A percentile compares a stretch with the other conserved stretches of the same genome.
Evolutionary conservation across 2,797 vertebrate species (phyloP).

Genomic region (Pteropus rufus): DNA sequence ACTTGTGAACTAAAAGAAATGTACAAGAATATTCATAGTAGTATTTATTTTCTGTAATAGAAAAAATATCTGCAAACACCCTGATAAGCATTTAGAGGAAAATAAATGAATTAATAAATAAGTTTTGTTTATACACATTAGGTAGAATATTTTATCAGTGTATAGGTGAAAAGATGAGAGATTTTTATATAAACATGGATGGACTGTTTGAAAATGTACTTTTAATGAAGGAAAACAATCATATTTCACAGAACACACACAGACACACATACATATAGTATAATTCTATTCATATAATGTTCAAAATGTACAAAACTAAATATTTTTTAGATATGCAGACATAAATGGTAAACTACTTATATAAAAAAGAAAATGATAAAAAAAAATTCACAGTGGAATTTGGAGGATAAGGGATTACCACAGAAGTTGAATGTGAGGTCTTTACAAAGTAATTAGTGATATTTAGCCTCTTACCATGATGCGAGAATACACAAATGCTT

Average conservation of each 20-base stretch:
- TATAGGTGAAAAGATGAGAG: not conserved
- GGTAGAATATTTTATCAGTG: not conserved
- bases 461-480: not conserved
- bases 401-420: not conserved
- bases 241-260: not conserved
- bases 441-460: not conserved
- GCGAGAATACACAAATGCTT: rapidly evolving
- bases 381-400: not conserved
- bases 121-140: not conserved
- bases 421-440: not conserved
- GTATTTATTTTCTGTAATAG: not conserved
- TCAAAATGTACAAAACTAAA: not conserved
- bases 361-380: not conserved
- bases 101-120: not conserved
- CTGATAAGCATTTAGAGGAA: not conserved
- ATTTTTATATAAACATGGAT: not conserved
- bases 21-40: not conserved
- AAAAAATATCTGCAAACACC: not conserved
- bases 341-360: not conserved
- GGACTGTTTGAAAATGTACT: not conserved
- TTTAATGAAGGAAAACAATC: not conserved
- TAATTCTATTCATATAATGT: not conserved
- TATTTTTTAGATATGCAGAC: not conserved
- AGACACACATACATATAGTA: not conserved
- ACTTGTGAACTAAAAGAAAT: not conserved